A percentile compares a stretch with the other conserved stretches of the same genome.
phyloP scores from a whole-genome alignment of 2,888 invertebrate species.

The Hirtodrosophila alboralis region DNA sequence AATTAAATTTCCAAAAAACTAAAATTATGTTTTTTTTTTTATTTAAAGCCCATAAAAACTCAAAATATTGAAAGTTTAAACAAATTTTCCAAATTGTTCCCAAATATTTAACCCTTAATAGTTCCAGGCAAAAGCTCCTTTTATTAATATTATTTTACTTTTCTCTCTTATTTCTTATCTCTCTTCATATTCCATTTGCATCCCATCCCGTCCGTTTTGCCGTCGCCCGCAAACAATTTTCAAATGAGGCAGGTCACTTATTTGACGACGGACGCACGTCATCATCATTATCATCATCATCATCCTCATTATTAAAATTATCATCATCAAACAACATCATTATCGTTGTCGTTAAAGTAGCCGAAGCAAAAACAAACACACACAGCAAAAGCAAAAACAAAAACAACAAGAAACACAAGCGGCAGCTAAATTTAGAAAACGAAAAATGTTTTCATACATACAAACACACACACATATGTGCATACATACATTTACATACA shows the following conservation, averaged over 20 bases:
- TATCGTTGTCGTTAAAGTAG: constrained; percentile 39
- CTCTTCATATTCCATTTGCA: constrained; percentile 10
- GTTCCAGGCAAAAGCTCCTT: neutral
- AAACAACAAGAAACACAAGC: constrained; percentile 34
- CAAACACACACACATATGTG: neutral
- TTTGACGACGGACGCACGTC: constrained; percentile 53
- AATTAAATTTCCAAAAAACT: no score
- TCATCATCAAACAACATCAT: constrained; percentile 16
- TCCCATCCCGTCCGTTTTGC: constrained; percentile 23
- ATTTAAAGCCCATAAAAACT: no score
- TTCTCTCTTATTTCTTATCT: neutral
- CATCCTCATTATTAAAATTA: constrained; percentile 9
- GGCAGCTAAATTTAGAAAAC: constrained; percentile 75
- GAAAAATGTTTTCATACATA: constrained; percentile 34
- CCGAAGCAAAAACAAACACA: constrained; percentile 43
- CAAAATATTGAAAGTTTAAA: no score
- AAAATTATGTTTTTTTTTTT: no score
- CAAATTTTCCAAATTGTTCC: no score
- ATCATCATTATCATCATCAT: constrained; percentile 16
- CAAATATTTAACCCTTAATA: no score
- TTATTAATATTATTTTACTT: neutral
- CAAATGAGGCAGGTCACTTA: constrained; percentile 76
- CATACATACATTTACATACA: constrained; percentile 4
- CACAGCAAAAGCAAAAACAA: constrained; percentile 22
- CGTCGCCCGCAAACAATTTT: constrained; percentile 59